A percentile compares a stretch with the other conserved stretches of the same genome.
phyloP scores from a whole-genome alignment of 30 jellyfish, hydroid and myxozoan species.

The Catostylus mosaicus region DNA sequence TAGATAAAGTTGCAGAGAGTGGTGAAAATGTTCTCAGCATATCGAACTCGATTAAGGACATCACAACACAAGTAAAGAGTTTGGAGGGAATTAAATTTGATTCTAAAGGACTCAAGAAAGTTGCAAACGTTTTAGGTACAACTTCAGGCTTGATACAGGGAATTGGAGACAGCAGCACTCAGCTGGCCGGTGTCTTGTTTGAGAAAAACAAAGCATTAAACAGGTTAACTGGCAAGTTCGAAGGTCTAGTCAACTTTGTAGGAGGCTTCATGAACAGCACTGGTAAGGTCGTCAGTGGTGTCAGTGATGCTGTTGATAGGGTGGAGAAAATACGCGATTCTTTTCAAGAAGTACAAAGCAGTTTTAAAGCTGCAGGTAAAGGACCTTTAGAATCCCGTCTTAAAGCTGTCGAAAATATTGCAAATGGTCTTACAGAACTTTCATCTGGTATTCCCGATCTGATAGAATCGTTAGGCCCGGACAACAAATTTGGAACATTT shows the following conservation, averaged over 20 bases:
- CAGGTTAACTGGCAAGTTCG: constrained; percentile 73
- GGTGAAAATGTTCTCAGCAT: constrained; percentile 63
- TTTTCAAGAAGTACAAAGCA: constrained; percentile 32
- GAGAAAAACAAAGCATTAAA: constrained; percentile 65
- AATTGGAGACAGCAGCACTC: constrained; percentile 59
- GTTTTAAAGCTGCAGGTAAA: constrained; percentile 50
- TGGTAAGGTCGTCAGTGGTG: constrained; percentile 65
- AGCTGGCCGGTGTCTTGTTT: constrained; percentile 68
- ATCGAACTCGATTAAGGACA: constrained; percentile 67
- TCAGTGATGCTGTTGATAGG: constrained; percentile 64
- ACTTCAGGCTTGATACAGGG: constrained; percentile 68
- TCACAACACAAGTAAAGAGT: constrained; percentile 38
- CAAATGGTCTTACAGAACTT: constrained; percentile 67
- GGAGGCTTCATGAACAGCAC: constrained; percentile 73
- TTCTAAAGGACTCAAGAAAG: constrained; percentile 71
- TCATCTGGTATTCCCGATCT: constrained; percentile 77
- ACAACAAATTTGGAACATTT: constrained; percentile 60
- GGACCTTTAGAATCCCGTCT: constrained; percentile 93
- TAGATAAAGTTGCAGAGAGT: constrained; percentile 77
- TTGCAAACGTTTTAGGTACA: constrained; percentile 48
- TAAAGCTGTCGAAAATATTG: constrained; percentile 79
- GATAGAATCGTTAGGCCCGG: constrained; percentile 50
- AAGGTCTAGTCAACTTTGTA: constrained; percentile 71
- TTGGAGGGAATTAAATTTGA: constrained; percentile 55
- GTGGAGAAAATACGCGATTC: constrained; percentile 64